Percentiles rank a stretch among this genome's conserved stretches.
phyloP scores from a whole-genome alignment of 2,113 vertebrate species.

The Blennius ocellaris region DNA sequence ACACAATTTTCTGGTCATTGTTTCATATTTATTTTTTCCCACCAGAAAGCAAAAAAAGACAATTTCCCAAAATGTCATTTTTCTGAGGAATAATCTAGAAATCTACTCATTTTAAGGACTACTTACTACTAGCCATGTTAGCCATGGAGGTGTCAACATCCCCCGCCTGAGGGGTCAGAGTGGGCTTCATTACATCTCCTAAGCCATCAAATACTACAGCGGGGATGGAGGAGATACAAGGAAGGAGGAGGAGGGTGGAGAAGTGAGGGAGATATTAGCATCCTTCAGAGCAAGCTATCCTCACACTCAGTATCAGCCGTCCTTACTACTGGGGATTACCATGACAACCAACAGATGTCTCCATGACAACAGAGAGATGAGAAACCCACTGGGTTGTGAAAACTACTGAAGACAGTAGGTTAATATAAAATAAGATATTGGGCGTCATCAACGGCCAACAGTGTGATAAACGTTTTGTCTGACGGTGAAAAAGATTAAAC shows the following conservation, averaged over 20 bases:
- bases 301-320: conserved; percentile 45
- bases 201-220: conserved; percentile 93
- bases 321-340: conserved; percentile 56
- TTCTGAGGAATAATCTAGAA: background rate
- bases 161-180: conserved; percentile 90
- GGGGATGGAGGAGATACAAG: background rate
- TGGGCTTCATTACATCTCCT: conserved; percentile 98
- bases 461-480: too few species aligned
- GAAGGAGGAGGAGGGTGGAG: conserved; percentile 69
- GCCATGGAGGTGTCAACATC: conserved; percentile 97
- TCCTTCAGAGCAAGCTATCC: conserved; percentile 46
- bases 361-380: conserved; percentile 68
- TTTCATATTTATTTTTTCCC: background rate
- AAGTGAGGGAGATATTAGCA: conserved; percentile 58
- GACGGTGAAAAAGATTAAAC: too few species aligned
- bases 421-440: background rate
- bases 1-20: too few species aligned
- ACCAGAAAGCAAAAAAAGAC: background rate
- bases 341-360: conserved; percentile 71
- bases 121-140: conserved; percentile 98
- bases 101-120: conserved; percentile 36
- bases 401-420: background rate
- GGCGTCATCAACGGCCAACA: conserved; percentile 7
- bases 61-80: conserved; percentile 3
- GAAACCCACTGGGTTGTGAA: conserved; percentile 28